Evolutionary conservation across 1,140 invertebrate genomes (phyloP), one percentile per base, ranked within the genome.

Genomic region (Nilaparvata lugens): DNA sequence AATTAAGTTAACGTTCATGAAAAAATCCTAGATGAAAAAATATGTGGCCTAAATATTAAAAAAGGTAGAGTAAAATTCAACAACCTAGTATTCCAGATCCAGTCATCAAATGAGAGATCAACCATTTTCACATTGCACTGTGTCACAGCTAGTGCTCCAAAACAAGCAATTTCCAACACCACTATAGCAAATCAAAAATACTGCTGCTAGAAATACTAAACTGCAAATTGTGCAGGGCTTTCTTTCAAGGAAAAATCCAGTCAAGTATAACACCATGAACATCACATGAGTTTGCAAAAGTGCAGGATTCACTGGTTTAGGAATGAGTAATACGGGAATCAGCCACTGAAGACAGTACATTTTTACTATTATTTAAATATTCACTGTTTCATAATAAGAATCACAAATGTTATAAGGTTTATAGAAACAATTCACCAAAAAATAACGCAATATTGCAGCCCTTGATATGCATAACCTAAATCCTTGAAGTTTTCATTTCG

Each of bases 271-370:
- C 42, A 91, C 86, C 82, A 98, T 91, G 72, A 98, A 96, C 88
- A 97, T 93, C 35, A 95, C 89, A 77, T 98, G 94, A 60, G 95
- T 97, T 74, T 96, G 91, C 60, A 97, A 80, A 21, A 97, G 77
- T 35, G 93, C 91, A 68, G 94, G 93, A 77, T 97, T 97, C 42
- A 93, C 83, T 42, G 95, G 95, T 76, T 98, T 98, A 62, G 96
- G 95, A 74, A 98, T 95, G 52, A 98, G 80, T 58, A 98, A 78
- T 54, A 98, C 94, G 54, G 96, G 96, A 67, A 98, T 91, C 66
- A 98, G 77, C 91, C 94, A 98, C 81, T 98, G 95, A 69, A 98
- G 82, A 79, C 95, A 98, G 82, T 98, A 98, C 95, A 98, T 98
- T 40, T 48, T 48, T 48, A 11, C 31, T 6, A 35, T 35, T 6